These are phyloP conservation scores for Enteromius afrohamiltoni DNA, from an alignment of 2,797 vertebrate genomes.

Conservation along the genomic window DNA sequence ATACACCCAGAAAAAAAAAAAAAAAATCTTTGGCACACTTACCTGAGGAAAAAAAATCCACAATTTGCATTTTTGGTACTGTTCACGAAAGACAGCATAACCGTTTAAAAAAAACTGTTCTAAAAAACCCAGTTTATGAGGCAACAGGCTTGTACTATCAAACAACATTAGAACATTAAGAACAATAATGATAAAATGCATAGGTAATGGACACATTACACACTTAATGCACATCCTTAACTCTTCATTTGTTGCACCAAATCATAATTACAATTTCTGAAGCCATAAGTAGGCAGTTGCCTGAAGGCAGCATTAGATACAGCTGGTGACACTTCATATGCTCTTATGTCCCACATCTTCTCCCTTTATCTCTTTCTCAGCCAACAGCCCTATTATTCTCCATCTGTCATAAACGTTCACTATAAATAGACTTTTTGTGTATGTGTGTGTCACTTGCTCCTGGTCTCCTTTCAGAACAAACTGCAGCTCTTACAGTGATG, in stretches of 20 bases:
- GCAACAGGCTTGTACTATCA: neutral
- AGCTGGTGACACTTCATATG: slow-evolving; percentile 7
- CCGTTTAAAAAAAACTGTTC: neutral
- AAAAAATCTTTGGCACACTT: neutral
- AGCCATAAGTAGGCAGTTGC: neutral
- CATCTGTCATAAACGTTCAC: neutral
- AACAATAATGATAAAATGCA: neutral
- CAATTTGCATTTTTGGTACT: neutral
- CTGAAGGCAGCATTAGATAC: slow-evolving; percentile 25
- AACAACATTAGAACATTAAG: neutral
- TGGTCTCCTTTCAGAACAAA: slow-evolving; percentile 21
- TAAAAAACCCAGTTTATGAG: neutral
- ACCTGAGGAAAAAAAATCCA: neutral
- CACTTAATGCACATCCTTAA: slow-evolving; percentile 7
- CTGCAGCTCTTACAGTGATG: slow-evolving; percentile 29
- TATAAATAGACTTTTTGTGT: slow-evolving; percentile 37
- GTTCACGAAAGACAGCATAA: neutral
- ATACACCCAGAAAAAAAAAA: neutral
- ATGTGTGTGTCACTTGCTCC: neutral
- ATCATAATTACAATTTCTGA: neutral
- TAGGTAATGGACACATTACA: neutral
- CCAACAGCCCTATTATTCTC: slow-evolving; percentile 22
- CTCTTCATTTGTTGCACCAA: slow-evolving; percentile 20
- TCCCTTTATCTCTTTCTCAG: neutral
- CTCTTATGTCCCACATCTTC: slow-evolving; percentile 12